phyloP scores from a whole-genome alignment of 1,140 invertebrate species.

The Prorops nasuta region DNA sequence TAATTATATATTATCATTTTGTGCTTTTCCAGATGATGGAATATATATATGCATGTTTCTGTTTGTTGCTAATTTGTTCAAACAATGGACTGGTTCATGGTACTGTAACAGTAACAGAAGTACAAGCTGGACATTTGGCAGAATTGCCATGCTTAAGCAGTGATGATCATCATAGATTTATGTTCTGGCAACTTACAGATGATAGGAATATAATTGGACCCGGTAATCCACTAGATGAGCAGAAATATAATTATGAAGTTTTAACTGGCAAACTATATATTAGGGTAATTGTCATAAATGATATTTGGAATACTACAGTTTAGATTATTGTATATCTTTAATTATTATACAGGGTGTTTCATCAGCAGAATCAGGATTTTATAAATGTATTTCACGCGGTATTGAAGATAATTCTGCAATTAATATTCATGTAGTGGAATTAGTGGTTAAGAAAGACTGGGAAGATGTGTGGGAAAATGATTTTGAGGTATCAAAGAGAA shows the following conservation, averaged over 20 bases:
- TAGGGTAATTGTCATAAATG: constrained; percentile 54
- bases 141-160: constrained; percentile 64
- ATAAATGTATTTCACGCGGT: constrained; percentile 65
- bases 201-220: constrained; percentile 62
- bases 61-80: constrained; percentile 24
- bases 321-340: neutral
- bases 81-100: constrained; percentile 16
- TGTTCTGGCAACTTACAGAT: constrained; percentile 66
- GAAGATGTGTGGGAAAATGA: constrained; percentile 48
- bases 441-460: constrained; percentile 60
- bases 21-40: constrained; percentile 37
- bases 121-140: constrained; percentile 60
- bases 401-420: constrained; percentile 55
- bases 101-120: constrained; percentile 53
- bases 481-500: constrained; percentile 54
- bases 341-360: constrained; percentile 57
- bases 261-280: constrained; percentile 66
- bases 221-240: constrained; percentile 60
- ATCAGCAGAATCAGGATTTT: constrained; percentile 62
- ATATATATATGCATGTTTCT: constrained; percentile 26
- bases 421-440: constrained; percentile 59
- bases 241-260: constrained; percentile 70
- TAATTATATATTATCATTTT: neutral
- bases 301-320: neutral
- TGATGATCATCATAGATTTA: constrained; percentile 66